A percentile compares a stretch with the other conserved stretches of the same genome.
These are phyloP conservation scores for Venustoraphidia nigricollis DNA, from an alignment of 2,888 invertebrate genomes.

Conservation along the genomic window DNA sequence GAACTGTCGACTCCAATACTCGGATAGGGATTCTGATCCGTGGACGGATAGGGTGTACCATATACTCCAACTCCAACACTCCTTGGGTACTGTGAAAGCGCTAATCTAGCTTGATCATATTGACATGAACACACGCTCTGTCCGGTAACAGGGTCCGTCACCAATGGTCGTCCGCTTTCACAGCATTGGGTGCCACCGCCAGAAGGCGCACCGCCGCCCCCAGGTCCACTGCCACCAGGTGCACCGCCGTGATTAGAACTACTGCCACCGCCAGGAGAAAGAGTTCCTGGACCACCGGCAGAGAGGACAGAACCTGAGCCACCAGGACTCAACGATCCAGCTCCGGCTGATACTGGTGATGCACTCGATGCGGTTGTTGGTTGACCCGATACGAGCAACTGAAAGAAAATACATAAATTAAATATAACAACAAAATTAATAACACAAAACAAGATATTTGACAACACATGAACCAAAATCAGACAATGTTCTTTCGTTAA, in stretches of 20 bases:
- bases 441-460: too few species aligned
- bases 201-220: constrained; percentile 10
- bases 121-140: constrained; percentile 91
- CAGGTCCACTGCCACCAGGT: constrained; percentile 10
- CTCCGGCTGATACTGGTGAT: constrained; percentile 62
- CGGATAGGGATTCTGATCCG: constrained; percentile 84
- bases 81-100: constrained; percentile 67
- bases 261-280: constrained; percentile 29
- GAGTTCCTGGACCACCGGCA: constrained; percentile 24
- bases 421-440: not conserved
- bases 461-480: too few species aligned
- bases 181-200: constrained; percentile 45
- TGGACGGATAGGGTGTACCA: constrained; percentile 75
- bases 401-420: constrained; percentile 17
- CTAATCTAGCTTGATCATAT: constrained; percentile 77
- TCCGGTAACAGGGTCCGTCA: constrained; percentile 84
- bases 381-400: constrained; percentile 64
- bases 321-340: constrained; percentile 57
- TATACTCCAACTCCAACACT: constrained; percentile 68
- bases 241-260: constrained; percentile 38
- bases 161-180: constrained; percentile 80
- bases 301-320: constrained; percentile 28
- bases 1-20: constrained; percentile 88
- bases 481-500: too few species aligned
- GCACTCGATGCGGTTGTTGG: constrained; percentile 59